These are phyloP conservation scores for Entomyzon cyanotis DNA, from an alignment of 2,113 vertebrate species.

Conservation along the genomic window DNA sequence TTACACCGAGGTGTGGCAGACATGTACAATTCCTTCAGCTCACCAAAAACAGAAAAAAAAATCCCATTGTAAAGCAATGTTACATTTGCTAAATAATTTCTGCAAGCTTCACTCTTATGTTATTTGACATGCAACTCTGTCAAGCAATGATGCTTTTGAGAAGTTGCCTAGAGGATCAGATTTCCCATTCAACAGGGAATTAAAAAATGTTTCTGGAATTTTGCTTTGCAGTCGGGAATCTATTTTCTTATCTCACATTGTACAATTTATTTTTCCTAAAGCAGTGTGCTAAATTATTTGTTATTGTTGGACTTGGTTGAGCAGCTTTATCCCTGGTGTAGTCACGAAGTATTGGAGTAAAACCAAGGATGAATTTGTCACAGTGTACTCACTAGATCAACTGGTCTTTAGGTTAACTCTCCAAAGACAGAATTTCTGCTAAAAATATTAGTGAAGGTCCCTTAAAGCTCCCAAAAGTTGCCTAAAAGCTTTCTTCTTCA, in stretches of 20 bases:
- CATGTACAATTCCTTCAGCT: not conserved
- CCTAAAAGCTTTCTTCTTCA: not conserved
- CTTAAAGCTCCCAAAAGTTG: not conserved
- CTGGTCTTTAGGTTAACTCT: conserved; percentile 39
- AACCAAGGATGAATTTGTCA: conserved; percentile 59
- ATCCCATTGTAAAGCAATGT: not conserved
- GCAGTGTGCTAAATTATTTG: conserved; percentile 64
- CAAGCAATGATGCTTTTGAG: not conserved
- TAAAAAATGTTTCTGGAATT: conserved; percentile 67
- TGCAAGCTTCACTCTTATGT: conserved; percentile 29
- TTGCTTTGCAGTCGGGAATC: conserved; percentile 62
- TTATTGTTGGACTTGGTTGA: conserved; percentile 51
- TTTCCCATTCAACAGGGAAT: conserved; percentile 59
- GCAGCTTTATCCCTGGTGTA: conserved; percentile 40
- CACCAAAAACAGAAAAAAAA: not conserved
- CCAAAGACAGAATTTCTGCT: not conserved
- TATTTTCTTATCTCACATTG: conserved; percentile 65
- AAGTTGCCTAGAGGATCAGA: conserved; percentile 59
- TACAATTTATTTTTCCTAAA: conserved; percentile 70
- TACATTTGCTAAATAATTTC: conserved; percentile 33
- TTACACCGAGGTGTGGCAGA: not conserved
- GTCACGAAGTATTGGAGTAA: conserved; percentile 34
- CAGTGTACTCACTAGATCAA: conserved; percentile 29
- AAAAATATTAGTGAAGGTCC: not conserved
- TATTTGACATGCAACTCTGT: conserved; percentile 43